Evolutionary conservation across 2,797 vertebrate species (phyloP).

Genomic region (Neoniphon sammara): DNA sequence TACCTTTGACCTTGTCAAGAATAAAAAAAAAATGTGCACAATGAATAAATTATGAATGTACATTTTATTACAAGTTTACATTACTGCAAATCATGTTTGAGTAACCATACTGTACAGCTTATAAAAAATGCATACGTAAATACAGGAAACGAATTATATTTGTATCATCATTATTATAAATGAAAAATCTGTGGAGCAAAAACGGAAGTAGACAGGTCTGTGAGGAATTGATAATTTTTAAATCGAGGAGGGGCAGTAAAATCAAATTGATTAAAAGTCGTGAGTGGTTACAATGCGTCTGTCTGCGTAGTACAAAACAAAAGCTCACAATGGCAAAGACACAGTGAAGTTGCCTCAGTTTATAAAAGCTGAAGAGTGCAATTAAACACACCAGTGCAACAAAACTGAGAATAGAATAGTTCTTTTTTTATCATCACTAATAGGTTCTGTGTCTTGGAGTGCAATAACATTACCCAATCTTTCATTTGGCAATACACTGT

Average conservation of each 20-base stretch:
- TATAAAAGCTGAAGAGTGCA: no score
- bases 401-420: background rate
- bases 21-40: no score
- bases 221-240: conserved; percentile 26
- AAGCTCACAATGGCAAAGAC: background rate
- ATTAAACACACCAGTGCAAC: background rate
- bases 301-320: no score
- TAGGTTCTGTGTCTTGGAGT: background rate
- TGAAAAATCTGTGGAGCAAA: background rate
- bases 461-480: background rate
- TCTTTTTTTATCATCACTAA: no score
- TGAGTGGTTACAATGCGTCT: no score
- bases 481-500: background rate
- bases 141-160: conserved; percentile 4
- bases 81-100: background rate
- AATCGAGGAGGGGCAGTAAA: background rate
- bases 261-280: background rate
- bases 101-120: background rate
- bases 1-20: no score
- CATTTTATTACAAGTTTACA: conserved; percentile 27
- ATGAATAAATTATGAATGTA: background rate
- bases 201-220: background rate
- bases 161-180: background rate
- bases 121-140: background rate
- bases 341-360: no score